A percentile compares a stretch with the other conserved stretches of the same genome.
phyloP scores from a whole-genome alignment of 2,888 invertebrate species.

The Notodonta ziczac region DNA sequence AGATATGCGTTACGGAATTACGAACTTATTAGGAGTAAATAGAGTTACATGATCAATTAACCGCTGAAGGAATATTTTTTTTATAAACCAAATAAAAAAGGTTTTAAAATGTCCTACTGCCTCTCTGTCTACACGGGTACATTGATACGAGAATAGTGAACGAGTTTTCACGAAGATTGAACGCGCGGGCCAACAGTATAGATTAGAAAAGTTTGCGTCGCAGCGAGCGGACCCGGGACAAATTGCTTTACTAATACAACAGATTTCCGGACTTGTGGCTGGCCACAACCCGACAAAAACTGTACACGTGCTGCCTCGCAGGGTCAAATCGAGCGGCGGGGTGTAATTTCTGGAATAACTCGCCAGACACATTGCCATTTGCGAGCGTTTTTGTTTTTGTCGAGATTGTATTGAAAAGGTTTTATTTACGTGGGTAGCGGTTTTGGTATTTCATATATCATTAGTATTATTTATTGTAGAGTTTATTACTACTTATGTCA shows the following conservation, averaged over 20 bases:
- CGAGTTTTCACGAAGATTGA: slow-evolving; percentile 67
- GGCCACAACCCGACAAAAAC: slow-evolving; percentile 63
- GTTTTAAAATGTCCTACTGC: background rate
- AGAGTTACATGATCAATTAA: too few species aligned
- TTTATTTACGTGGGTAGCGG: background rate
- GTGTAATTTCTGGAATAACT: slow-evolving; percentile 36
- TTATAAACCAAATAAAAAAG: background rate
- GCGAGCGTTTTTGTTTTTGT: slow-evolving; percentile 34
- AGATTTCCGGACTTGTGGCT: slow-evolving; percentile 63
- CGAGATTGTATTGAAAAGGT: slow-evolving; percentile 31
- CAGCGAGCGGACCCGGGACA: slow-evolving; percentile 63
- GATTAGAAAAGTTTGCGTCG: slow-evolving; percentile 79
- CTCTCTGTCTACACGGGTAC: slow-evolving; percentile 14
- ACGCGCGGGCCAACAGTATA: slow-evolving; percentile 72
- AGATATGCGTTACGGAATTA: too few species aligned
- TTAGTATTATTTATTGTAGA: too few species aligned
- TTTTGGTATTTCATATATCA: too few species aligned
- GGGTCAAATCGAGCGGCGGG: slow-evolving; percentile 25
- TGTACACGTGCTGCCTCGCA: slow-evolving; percentile 39
- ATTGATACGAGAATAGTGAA: slow-evolving; percentile 31
- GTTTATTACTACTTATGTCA: too few species aligned
- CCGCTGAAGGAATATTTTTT: too few species aligned
- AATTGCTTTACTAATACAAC: slow-evolving; percentile 82
- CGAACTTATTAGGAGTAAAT: too few species aligned
- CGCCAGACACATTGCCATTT: slow-evolving; percentile 22